A percentile compares a stretch with the other conserved stretches of the same genome.
Conservation (phyloP, 1,140 invertebrate genomes). For the Eueides isabella region DNA sequence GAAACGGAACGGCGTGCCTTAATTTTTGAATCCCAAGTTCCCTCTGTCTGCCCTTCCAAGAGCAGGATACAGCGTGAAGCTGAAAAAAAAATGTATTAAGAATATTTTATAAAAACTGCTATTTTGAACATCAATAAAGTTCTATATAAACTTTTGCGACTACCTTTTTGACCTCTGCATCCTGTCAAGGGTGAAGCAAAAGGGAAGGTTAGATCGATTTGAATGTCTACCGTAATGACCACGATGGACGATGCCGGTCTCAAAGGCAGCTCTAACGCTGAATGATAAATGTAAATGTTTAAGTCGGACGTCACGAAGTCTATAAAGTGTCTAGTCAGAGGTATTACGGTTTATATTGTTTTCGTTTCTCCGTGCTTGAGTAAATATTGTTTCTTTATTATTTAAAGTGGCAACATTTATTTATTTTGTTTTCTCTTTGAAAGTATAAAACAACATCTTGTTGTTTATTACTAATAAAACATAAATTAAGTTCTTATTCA, state of each 20-base stretch:
- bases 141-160: neutral
- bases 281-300: conserved; percentile 13
- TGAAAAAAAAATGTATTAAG: no score
- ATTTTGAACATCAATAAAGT: neutral
- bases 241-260: neutral
- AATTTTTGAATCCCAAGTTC: no score
- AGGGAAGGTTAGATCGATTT: conserved; percentile 9
- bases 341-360: neutral
- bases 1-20: no score
- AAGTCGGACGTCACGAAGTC: neutral
- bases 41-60: no score
- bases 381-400: neutral
- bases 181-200: neutral
- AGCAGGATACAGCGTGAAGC: no score
- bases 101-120: neutral
- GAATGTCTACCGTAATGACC: conserved; percentile 11
- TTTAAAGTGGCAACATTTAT: neutral
- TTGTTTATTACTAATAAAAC: no score
- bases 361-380: neutral
- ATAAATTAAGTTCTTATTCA: no score
- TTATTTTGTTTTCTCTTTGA: neutral
- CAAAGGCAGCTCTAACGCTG: neutral
- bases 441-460: neutral
- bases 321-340: neutral
- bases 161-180: neutral